phyloP scores from a whole-genome alignment of 2,113 vertebrate species.

The Petaurus breviceps region DNA sequence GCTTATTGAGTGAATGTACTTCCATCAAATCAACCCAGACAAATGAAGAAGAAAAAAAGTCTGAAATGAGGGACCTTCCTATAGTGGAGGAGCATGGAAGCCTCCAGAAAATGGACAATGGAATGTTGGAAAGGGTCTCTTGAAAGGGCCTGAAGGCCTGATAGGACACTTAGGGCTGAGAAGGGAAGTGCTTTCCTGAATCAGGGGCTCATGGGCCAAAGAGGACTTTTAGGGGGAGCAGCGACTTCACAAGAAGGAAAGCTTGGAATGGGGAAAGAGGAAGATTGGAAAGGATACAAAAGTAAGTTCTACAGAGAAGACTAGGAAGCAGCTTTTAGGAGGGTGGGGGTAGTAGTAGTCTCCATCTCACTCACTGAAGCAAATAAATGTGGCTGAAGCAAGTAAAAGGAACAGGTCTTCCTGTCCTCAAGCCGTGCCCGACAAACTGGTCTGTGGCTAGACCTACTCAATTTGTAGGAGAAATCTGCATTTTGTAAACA shows the following conservation, averaged over 20 bases:
- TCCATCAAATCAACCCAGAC: not conserved
- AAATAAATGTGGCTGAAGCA: not conserved
- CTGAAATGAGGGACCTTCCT: not conserved
- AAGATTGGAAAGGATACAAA: not conserved
- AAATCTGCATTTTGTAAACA: not conserved
- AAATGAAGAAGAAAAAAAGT: not conserved
- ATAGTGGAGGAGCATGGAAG: not conserved
- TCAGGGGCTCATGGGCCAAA: not conserved
- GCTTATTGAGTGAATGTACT: not conserved
- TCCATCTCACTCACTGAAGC: not conserved
- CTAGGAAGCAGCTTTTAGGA: not conserved
- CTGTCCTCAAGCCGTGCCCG: not conserved
- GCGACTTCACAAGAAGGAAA: not conserved
- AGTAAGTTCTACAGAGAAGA: not conserved
- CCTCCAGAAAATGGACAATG: not conserved
- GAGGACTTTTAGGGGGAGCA: not conserved
- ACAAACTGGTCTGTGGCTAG: not conserved
- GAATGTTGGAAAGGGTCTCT: not conserved
- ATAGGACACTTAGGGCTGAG: not conserved
- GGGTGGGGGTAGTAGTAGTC: no score
- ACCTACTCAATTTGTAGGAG: not conserved
- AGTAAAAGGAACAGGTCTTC: not conserved
- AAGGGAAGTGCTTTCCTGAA: not conserved
- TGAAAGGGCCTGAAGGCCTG: not conserved
- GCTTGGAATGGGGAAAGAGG: not conserved